Conservation (phyloP, 2,113 vertebrate species). For the Coturnix japonica region DNA sequence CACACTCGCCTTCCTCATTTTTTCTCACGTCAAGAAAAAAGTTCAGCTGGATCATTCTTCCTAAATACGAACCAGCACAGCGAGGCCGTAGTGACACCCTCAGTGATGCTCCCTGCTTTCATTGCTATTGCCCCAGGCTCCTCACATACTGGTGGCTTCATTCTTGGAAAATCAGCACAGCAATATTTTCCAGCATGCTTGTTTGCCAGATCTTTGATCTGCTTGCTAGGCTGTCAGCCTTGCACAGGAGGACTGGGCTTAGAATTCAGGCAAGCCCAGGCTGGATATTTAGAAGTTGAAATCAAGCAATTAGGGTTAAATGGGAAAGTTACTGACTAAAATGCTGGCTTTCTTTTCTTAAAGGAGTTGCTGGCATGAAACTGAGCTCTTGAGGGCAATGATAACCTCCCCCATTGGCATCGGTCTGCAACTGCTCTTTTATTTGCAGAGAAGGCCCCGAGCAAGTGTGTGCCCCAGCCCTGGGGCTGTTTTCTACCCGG, state of each 20-base stretch:
- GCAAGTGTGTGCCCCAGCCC: background rate
- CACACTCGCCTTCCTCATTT: constrained; percentile 42
- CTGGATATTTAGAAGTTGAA: background rate
- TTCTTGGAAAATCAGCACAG: constrained; percentile 25
- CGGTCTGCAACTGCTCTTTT: background rate
- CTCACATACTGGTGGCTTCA: constrained; percentile 6
- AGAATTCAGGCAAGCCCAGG: background rate
- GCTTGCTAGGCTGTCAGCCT: background rate
- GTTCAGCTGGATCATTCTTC: constrained; percentile 48
- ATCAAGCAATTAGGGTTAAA: background rate
- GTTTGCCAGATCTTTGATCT: constrained; percentile 25
- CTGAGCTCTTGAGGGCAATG: background rate
- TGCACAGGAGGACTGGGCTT: background rate
- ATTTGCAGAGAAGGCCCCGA: background rate
- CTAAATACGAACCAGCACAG: background rate
- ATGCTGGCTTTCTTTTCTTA: background rate
- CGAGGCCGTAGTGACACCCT: background rate
- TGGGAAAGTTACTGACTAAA: background rate
- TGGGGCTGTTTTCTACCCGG: background rate
- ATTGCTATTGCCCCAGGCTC: background rate
- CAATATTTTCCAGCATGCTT: constrained; percentile 3
- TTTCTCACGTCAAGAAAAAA: constrained; percentile 44
- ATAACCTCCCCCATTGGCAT: background rate
- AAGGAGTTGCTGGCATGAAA: background rate
- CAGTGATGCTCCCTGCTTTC: background rate